phyloP scores from a whole-genome alignment of 2,888 invertebrate species.

The Bellardia pandia region DNA sequence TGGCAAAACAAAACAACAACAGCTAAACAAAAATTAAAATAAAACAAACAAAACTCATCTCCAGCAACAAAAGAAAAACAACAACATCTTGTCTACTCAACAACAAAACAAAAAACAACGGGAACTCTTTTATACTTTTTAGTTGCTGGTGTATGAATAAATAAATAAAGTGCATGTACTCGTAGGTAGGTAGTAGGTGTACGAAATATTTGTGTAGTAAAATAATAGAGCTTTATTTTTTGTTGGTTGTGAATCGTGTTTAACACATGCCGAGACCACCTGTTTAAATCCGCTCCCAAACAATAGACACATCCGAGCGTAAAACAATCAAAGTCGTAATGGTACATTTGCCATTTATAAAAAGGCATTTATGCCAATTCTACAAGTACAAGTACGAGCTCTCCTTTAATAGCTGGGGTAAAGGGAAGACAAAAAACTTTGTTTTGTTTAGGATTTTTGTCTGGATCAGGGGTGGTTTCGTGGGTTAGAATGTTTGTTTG shows the following conservation, averaged over 20 bases:
- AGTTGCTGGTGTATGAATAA: conserved; percentile 19
- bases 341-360: conserved; percentile 72
- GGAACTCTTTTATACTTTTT: conserved; percentile 39
- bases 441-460: conserved; percentile 13
- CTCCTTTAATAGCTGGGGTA: conserved; percentile 40
- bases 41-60: conserved; percentile 60
- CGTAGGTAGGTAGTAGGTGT: background rate
- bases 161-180: background rate
- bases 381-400: conserved; percentile 21
- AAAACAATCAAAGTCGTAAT: conserved; percentile 74
- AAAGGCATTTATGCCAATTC: conserved; percentile 71
- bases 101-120: conserved; percentile 27
- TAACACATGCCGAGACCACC: conserved; percentile 75
- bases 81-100: conserved; percentile 50
- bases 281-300: conserved; percentile 73
- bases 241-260: conserved; percentile 48
- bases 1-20: conserved; percentile 51
- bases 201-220: conserved; percentile 5
- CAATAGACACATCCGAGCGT: conserved; percentile 73
- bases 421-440: conserved; percentile 20
- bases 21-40: background rate
- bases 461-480: background rate
- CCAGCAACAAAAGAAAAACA: conserved; percentile 40
- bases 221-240: conserved; percentile 47
- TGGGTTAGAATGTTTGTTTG: conserved; percentile 33